Evolutionary conservation across 2,113 vertebrate species (phyloP).

Genomic region (Mesoclemmys tuberculata): DNA sequence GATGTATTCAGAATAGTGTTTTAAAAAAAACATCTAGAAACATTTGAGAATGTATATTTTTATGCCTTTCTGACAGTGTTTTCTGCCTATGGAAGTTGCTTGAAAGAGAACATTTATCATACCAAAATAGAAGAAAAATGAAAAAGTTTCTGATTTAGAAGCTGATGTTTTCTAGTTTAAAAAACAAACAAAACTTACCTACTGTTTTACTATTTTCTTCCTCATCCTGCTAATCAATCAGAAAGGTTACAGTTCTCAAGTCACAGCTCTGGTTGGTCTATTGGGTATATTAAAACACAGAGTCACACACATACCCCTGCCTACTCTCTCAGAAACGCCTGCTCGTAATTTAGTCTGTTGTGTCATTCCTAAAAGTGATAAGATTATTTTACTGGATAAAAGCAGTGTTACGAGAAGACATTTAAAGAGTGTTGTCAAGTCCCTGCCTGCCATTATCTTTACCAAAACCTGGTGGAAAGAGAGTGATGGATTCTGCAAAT

Average conservation of each 20-base stretch:
- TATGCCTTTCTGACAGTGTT: not conserved
- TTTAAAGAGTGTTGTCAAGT: constrained; percentile 23
- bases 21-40: not conserved
- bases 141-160: not conserved
- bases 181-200: not conserved
- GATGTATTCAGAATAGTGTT: not conserved
- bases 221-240: not conserved
- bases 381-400: constrained; percentile 33
- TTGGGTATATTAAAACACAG: not conserved
- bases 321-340: constrained; percentile 21
- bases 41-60: not conserved
- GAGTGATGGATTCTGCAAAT: constrained; percentile 21
- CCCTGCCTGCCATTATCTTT: constrained; percentile 16
- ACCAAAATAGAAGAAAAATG: not conserved
- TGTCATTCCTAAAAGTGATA: not conserved
- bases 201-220: not conserved
- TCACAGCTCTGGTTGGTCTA: not conserved
- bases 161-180: not conserved
- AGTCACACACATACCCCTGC: not conserved
- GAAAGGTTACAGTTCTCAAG: not conserved
- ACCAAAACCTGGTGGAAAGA: constrained; percentile 28
- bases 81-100: not conserved
- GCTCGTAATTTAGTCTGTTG: constrained; percentile 9
- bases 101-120: not conserved
- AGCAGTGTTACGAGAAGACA: constrained; percentile 8